Conservation (phyloP, 2,797 vertebrate species). For the Oryzias dopingdopingensis region DNA sequence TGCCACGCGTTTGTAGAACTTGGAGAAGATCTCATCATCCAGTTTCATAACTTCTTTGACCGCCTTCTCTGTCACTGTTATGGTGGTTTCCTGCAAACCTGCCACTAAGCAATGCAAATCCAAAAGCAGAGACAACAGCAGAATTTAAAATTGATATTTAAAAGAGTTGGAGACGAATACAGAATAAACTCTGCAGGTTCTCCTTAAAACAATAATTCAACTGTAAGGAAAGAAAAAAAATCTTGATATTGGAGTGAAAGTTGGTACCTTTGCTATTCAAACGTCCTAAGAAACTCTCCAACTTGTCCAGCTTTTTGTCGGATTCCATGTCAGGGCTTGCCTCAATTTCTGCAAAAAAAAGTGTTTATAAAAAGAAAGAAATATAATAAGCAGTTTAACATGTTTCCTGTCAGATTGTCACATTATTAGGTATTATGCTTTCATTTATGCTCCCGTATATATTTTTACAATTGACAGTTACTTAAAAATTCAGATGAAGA, state of each 20-base stretch:
- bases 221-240: background rate
- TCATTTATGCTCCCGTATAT: too few species aligned
- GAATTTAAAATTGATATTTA: background rate
- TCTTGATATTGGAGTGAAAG: background rate
- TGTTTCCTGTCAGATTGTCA: too few species aligned
- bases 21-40: slow-evolving; percentile 95
- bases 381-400: background rate
- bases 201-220: too few species aligned
- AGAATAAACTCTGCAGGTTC: background rate
- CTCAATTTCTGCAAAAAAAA: slow-evolving; percentile 85
- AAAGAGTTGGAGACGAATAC: background rate
- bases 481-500: too few species aligned
- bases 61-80: slow-evolving; percentile 90
- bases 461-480: too few species aligned
- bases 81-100: slow-evolving; percentile 88
- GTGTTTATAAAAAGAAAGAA: slow-evolving; percentile 5
- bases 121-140: background rate
- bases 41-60: slow-evolving; percentile 97
- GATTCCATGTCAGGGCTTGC: slow-evolving; percentile 92
- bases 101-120: slow-evolving; percentile 69
- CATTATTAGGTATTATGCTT: too few species aligned
- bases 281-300: slow-evolving; percentile 92
- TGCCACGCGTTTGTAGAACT: slow-evolving; percentile 85
- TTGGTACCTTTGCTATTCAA: slow-evolving; percentile 91
- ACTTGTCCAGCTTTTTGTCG: slow-evolving; percentile 92